Base-by-base conservation (phyloP, 2,888 invertebrate species). In the Salticus scenicus region DNA sequence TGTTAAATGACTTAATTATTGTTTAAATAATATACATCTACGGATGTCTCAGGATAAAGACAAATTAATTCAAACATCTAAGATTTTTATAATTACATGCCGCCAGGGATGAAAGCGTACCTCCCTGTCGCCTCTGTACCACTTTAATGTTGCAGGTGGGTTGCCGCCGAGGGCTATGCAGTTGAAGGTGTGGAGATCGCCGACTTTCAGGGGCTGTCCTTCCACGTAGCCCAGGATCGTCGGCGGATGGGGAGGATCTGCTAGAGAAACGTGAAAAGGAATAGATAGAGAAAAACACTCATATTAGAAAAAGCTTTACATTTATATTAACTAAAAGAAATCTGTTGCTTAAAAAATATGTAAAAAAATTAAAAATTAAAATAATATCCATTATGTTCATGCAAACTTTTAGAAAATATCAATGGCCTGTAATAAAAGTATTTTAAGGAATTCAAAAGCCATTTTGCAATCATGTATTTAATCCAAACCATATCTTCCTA, bases 161-260 rank as follows among this genome's bases (percentile, higher is more conserved):
- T 99, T 98, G 70, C 99, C 99, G n/a, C 98, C 98, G 10, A 95
- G 94, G 10, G 98, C 96, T 69, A 96, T 95, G 91, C 99, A 99
- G 69, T 96, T 95, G 89, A 99, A 93, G 91, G 95, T 96, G 91
- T 97, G 95, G 8, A 96, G 93, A 0, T 96, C 95, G 17, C 97
- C 98, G 30, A 96, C 95, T 47, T 95, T 94, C 88, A 97, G 94
- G 66, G 95, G 94, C 37, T 94, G 94, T 10, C 96, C 96, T 85
- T 95, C 95, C 30, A 94, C 94, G 92, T 97, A 96, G 20, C 98
- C 98, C 41, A 95, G 95, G 90, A 99, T 97, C 90, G 95, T 94
- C 5, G 98, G 97, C 12, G 94, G 94, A 87, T 96, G 95, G 12
- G 99, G 99, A 0, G 99, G 98, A 93, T 98, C 98, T 99, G 84